Percentiles rank a stretch among this genome's conserved stretches.
phyloP scores from a whole-genome alignment of 2,888 invertebrate species.

The Synanthedon vespiformis region DNA sequence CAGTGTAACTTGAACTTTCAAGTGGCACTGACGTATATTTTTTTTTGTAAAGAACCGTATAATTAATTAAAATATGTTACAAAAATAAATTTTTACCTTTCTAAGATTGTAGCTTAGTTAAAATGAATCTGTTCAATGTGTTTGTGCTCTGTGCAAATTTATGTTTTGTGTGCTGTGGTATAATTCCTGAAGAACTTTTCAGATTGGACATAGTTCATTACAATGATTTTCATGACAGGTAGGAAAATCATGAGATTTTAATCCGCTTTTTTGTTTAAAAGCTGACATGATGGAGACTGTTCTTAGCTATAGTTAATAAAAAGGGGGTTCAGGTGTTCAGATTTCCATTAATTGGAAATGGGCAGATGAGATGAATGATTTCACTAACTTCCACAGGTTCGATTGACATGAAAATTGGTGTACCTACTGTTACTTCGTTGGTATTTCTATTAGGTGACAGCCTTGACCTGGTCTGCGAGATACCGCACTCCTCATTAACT shows the following conservation, averaged over 20 bases:
- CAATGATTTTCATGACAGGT: conserved; percentile 69
- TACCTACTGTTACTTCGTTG: too few relatives aligned
- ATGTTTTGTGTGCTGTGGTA: conserved; percentile 17
- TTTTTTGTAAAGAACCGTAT: neutral
- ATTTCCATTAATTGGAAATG: too few relatives aligned
- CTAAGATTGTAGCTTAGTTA: conserved; percentile 6
- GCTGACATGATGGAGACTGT: too few relatives aligned
- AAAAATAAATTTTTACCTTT: conserved; percentile 5
- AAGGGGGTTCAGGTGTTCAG: too few relatives aligned
- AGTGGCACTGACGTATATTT: conserved; percentile 5
- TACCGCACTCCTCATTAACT: too few relatives aligned
- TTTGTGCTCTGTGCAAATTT: conserved; percentile 10
- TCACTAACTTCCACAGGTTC: too few relatives aligned
- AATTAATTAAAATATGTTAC: neutral
- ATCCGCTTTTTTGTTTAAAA: too few relatives aligned
- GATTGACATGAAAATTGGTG: too few relatives aligned
- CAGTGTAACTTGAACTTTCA: conserved; percentile 8
- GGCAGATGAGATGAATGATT: too few relatives aligned
- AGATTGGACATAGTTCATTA: conserved; percentile 65
- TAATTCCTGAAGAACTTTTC: conserved; percentile 34
- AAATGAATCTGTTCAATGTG: neutral
- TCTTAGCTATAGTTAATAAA: too few relatives aligned
- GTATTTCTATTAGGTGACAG: too few relatives aligned
- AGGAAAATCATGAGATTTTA: conserved; percentile 8
- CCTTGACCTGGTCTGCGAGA: too few relatives aligned